Percentiles rank a stretch among this genome's conserved stretches.
phyloP scores from a whole-genome alignment of 2,888 invertebrate species.

The Octodonta nipae region DNA sequence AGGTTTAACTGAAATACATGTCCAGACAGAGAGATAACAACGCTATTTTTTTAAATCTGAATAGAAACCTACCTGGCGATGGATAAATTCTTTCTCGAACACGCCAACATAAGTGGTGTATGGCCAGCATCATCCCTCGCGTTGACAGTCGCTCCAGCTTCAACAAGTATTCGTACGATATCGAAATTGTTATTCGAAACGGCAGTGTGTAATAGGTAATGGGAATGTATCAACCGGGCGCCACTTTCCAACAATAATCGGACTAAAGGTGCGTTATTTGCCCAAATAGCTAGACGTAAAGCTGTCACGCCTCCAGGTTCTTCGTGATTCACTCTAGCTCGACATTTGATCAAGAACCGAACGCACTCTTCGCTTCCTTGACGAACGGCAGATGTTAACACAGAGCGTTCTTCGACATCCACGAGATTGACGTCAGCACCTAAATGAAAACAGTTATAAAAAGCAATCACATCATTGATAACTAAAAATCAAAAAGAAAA shows the following conservation, averaged over 20 bases:
- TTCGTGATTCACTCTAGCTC: constrained; percentile 54
- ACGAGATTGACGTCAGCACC: constrained; percentile 49
- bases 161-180: constrained; percentile 43
- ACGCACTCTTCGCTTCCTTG: constrained; percentile 34
- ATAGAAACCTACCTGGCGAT: constrained; percentile 37
- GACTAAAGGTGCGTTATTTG: constrained; percentile 45
- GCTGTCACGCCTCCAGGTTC: constrained; percentile 59
- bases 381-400: constrained; percentile 36
- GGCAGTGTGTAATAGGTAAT: constrained; percentile 55
- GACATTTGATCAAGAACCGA: constrained; percentile 40
- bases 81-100: constrained; percentile 30
- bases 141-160: constrained; percentile 47
- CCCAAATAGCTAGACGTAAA: constrained; percentile 55
- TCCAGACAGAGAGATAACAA: too few species aligned
- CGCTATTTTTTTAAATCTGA: too few species aligned
- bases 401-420: constrained; percentile 36
- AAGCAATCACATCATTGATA: too few species aligned
- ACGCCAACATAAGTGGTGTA: constrained; percentile 53
- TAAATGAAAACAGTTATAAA: too few species aligned
- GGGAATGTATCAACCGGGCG: constrained; percentile 56
- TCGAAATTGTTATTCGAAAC: constrained; percentile 48
- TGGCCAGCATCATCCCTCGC: constrained; percentile 51
- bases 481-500: too few species aligned
- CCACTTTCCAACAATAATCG: constrained; percentile 45
- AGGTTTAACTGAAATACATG: too few species aligned